Evolutionary conservation across 2,797 vertebrate genomes (phyloP).

Genomic region (Fringilla coelebs): DNA sequence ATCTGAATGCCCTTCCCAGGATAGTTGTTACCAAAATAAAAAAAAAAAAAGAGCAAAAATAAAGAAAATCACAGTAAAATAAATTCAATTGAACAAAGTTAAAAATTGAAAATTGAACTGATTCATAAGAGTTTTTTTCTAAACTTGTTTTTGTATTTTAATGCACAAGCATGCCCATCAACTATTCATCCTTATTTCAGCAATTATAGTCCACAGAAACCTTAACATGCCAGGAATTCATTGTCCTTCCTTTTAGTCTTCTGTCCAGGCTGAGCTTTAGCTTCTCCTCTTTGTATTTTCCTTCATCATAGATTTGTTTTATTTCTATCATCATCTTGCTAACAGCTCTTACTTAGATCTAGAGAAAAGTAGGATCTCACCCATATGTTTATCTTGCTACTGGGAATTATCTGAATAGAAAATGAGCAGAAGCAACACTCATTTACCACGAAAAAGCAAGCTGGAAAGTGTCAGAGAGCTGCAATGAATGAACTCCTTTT

Average conservation of each 20-base stretch:
- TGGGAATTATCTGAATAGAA: slow-evolving; percentile 55
- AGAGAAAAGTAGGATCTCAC: slow-evolving; percentile 8
- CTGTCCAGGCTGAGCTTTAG: not conserved
- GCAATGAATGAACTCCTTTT: slow-evolving; percentile 31
- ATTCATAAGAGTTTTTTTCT: not conserved
- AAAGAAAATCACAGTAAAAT: not conserved
- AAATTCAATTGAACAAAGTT: not conserved
- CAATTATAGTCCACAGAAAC: not conserved
- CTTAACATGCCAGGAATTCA: not conserved
- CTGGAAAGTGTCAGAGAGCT: slow-evolving; percentile 53
- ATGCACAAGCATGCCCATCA: not conserved
- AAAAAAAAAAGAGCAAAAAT: not conserved
- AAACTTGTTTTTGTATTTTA: not conserved
- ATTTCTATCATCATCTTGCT: slow-evolving; percentile 12
- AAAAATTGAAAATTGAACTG: not conserved
- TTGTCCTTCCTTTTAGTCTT: not conserved
- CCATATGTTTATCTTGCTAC: not conserved
- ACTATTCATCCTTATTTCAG: not conserved
- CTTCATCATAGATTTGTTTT: not conserved
- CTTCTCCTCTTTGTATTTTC: not conserved
- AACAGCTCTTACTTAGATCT: not conserved
- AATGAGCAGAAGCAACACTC: slow-evolving; percentile 36
- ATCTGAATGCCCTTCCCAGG: not conserved
- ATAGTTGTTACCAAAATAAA: not conserved
- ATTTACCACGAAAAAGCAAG: slow-evolving; percentile 50